phyloP scores from a whole-genome alignment of 2,888 invertebrate species.

The Allolobophora icterica region DNA sequence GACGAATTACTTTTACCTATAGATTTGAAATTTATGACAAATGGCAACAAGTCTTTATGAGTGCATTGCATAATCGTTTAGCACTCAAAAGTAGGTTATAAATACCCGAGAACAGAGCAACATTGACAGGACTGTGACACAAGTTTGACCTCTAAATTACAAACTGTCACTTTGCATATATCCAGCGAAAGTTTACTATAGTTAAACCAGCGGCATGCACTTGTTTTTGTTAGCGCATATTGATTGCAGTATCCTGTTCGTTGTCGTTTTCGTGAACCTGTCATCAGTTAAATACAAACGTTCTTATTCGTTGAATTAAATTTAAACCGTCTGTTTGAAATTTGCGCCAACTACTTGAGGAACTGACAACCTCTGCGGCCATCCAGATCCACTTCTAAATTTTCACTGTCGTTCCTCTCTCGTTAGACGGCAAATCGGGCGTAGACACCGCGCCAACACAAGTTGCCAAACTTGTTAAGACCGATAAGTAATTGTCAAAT shows the following conservation, averaged over 20 bases:
- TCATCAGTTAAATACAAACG: background rate
- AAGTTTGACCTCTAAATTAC: background rate
- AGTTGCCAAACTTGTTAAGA: conserved; percentile 17
- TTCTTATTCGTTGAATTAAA: conserved; percentile 10
- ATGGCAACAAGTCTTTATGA: background rate
- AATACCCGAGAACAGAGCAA: background rate
- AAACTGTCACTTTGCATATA: background rate
- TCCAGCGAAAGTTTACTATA: background rate
- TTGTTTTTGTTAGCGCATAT: background rate
- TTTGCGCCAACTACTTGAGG: background rate
- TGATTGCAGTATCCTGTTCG: background rate
- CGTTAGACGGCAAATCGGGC: background rate
- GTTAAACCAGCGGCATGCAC: too few relatives aligned
- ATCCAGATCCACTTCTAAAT: background rate
- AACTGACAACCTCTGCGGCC: background rate
- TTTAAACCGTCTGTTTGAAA: conserved; percentile 14
- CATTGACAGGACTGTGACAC: background rate
- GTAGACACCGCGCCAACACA: background rate
- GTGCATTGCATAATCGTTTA: background rate
- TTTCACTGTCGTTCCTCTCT: too few relatives aligned
- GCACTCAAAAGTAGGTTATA: background rate
- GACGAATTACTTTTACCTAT: background rate
- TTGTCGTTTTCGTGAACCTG: background rate
- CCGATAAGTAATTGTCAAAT: background rate
- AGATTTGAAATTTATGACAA: background rate